These are phyloP conservation scores for Limnephilus lunatus DNA, from an alignment of 2,888 invertebrate genomes.

Conservation along the genomic window DNA sequence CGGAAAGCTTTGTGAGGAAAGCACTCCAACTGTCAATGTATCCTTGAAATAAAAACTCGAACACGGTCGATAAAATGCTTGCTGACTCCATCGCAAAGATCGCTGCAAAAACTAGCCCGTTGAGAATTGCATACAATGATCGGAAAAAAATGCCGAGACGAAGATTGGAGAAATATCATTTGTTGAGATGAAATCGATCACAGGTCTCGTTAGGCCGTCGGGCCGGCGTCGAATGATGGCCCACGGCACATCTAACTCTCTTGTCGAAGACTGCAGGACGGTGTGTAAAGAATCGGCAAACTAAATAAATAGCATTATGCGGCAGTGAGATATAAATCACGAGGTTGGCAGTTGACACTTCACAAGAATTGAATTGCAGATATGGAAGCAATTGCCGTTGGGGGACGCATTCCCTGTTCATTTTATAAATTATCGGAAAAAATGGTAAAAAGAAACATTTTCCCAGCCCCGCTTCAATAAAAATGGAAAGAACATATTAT, in stretches of 20 bases:
- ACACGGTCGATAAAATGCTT: conserved; percentile 5
- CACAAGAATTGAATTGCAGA: neutral
- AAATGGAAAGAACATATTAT: too few relatives aligned
- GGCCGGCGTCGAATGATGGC: neutral
- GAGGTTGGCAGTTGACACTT: neutral
- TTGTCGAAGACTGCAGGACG: neutral
- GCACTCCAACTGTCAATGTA: neutral
- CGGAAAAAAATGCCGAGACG: conserved; percentile 15
- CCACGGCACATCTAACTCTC: neutral
- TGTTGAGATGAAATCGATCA: conserved; percentile 31
- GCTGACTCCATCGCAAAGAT: neutral
- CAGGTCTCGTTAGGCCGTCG: conserved; percentile 23
- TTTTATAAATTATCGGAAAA: too few relatives aligned
- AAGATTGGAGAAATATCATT: conserved; percentile 20
- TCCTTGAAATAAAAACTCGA: neutral
- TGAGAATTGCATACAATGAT: conserved; percentile 14
- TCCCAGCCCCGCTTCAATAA: too few relatives aligned
- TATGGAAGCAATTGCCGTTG: neutral
- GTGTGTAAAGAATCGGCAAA: neutral
- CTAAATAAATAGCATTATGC: conserved; percentile 2
- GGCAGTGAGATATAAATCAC: neutral
- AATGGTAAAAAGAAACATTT: too few relatives aligned
- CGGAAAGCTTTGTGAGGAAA: neutral
- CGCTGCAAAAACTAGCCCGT: neutral
- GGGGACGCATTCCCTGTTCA: neutral